These are phyloP conservation scores for Oeneis ivallda DNA, from an alignment of 2,888 invertebrate species.

Conservation along the genomic window DNA sequence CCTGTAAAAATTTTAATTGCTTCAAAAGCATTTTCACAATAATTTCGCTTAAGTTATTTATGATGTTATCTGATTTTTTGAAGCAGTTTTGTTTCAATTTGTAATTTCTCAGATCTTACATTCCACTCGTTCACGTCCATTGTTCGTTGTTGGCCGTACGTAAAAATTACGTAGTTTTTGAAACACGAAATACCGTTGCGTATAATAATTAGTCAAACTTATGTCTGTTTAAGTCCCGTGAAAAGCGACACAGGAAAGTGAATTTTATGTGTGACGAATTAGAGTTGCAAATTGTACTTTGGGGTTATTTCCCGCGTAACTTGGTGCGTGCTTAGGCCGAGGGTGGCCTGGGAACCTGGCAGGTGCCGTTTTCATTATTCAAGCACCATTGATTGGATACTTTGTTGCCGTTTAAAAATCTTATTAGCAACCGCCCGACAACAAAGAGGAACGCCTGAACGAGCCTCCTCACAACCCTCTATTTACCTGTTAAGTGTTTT, in stretches of 20 bases:
- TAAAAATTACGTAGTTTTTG: conserved; percentile 50
- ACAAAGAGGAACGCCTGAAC: conserved; percentile 60
- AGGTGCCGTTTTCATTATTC: conserved; percentile 81
- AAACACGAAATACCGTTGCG: conserved; percentile 67
- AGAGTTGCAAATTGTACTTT: conserved; percentile 54
- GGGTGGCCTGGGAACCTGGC: conserved; percentile 74
- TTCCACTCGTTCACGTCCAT: conserved; percentile 16
- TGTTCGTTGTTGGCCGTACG: conserved; percentile 19
- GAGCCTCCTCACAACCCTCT: conserved; percentile 60
- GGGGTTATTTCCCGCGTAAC: conserved; percentile 48
- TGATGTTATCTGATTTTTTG: conserved; percentile 2
- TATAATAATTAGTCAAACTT: conserved; percentile 75
- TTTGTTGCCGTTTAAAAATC: conserved; percentile 81
- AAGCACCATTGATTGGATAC: conserved; percentile 81
- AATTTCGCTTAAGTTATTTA: background rate
- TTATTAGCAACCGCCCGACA: conserved; percentile 77
- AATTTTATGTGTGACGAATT: conserved; percentile 47
- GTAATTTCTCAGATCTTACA: conserved; percentile 21
- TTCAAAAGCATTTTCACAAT: background rate
- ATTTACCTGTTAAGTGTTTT: conserved; percentile 79
- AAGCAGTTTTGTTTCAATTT: conserved; percentile 24
- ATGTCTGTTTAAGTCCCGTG: conserved; percentile 52
- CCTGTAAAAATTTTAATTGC: background rate
- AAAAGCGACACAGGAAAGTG: conserved; percentile 44
- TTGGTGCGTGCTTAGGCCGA: conserved; percentile 70